phyloP scores from a whole-genome alignment of 2,888 invertebrate species.

The Acronicta leporina region DNA sequence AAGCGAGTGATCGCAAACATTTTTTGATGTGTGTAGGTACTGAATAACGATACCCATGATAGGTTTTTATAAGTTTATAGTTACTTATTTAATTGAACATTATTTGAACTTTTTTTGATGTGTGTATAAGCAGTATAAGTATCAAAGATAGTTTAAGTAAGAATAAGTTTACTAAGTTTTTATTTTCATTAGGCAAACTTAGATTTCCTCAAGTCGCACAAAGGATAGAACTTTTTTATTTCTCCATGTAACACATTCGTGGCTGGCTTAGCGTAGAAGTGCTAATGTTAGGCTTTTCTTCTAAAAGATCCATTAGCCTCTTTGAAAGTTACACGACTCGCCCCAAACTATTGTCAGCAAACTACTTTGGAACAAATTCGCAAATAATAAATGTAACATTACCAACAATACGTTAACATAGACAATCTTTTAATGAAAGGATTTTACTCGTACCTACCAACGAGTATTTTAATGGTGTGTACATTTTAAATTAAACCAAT shows the following conservation, averaged over 20 bases:
- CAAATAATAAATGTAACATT: slow-evolving; percentile 38
- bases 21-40: no score
- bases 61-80: no score
- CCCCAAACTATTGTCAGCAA: slow-evolving; percentile 40
- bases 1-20: no score
- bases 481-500: not conserved
- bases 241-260: slow-evolving; percentile 44
- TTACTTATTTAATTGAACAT: no score
- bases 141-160: no score
- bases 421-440: slow-evolving; percentile 15
- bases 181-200: slow-evolving; percentile 8
- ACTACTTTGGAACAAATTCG: slow-evolving; percentile 39
- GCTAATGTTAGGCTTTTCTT: slow-evolving; percentile 54
- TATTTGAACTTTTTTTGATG: no score
- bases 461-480: not conserved
- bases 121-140: no score
- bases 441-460: not conserved
- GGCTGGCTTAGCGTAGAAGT: slow-evolving; percentile 51
- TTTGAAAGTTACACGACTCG: slow-evolving; percentile 40
- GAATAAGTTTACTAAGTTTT: not conserved
- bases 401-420: slow-evolving; percentile 16
- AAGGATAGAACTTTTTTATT: slow-evolving; percentile 45
- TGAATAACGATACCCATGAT: no score
- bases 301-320: slow-evolving; percentile 49
- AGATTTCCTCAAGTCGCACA: slow-evolving; percentile 24